phyloP scores from a whole-genome alignment of 2,113 vertebrate species.

The Melanerpes formicivorus region DNA sequence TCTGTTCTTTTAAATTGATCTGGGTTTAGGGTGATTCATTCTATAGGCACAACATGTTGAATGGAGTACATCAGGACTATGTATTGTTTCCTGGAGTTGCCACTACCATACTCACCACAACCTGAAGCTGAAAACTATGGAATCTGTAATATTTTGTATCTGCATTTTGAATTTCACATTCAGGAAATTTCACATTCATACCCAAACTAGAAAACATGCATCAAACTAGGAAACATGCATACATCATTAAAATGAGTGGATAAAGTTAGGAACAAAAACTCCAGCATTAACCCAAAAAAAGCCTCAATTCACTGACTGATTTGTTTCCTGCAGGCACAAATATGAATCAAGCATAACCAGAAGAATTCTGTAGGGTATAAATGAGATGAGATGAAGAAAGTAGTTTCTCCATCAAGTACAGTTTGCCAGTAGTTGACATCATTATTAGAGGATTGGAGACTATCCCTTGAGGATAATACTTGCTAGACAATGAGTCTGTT shows the following conservation, averaged over 20 bases:
- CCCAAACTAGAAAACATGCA: not conserved
- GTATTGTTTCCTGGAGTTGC: not conserved
- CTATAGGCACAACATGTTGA: not conserved
- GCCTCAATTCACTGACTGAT: not conserved
- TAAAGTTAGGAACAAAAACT: constrained; percentile 21
- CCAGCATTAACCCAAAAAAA: not conserved
- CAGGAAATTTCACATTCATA: not conserved
- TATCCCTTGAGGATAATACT: not conserved
- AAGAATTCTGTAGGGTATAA: constrained; percentile 39
- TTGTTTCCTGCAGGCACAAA: constrained; percentile 22
- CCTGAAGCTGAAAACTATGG: not conserved
- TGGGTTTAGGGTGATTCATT: not conserved
- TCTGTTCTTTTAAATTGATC: not conserved
- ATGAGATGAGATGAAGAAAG: not conserved
- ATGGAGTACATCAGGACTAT: not conserved
- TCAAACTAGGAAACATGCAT: not conserved
- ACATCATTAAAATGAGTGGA: not conserved
- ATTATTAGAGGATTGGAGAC: constrained; percentile 2
- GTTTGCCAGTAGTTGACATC: constrained; percentile 11
- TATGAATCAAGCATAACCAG: not conserved
- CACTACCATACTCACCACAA: not conserved
- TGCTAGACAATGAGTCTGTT: not conserved
- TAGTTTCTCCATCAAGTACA: constrained; percentile 22
- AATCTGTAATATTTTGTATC: not conserved
- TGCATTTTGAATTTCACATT: not conserved